Percentiles rank a stretch among this genome's conserved stretches.
phyloP scores from a whole-genome alignment of 2,113 vertebrate species.

The Zosterops lateralis region DNA sequence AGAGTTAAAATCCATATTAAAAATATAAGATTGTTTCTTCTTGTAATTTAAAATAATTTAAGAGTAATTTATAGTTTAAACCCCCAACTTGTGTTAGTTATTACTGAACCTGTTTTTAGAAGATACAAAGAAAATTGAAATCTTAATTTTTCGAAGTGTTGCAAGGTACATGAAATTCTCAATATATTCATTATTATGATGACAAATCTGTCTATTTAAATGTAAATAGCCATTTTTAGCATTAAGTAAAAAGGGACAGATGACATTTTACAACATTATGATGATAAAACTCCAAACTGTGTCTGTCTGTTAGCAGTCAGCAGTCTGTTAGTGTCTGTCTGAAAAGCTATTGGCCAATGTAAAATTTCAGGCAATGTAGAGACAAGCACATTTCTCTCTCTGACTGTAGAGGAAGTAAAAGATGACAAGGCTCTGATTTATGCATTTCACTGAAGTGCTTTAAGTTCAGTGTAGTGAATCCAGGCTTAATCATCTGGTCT shows the following conservation, averaged over 20 bases:
- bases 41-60: neutral
- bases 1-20: neutral
- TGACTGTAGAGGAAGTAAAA: neutral
- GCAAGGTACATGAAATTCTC: neutral
- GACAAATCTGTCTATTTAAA: neutral
- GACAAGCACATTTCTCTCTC: neutral
- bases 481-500: neutral
- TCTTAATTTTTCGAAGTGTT: neutral
- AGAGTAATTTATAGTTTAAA: neutral
- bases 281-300: neutral
- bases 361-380: neutral
- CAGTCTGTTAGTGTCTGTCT: neutral
- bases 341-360: neutral
- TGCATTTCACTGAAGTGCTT: neutral
- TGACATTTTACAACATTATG: neutral
- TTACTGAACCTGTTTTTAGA: neutral
- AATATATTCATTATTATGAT: neutral
- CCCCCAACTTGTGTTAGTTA: neutral
- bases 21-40: neutral
- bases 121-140: neutral
- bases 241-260: neutral
- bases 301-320: neutral
- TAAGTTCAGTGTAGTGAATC: neutral
- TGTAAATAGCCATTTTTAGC: neutral
- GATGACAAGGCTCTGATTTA: neutral